A percentile compares a stretch with the other conserved stretches of the same genome.
phyloP scores from a whole-genome alignment of 2,113 vertebrate species.

The Tretioscincus oriximinensis region DNA sequence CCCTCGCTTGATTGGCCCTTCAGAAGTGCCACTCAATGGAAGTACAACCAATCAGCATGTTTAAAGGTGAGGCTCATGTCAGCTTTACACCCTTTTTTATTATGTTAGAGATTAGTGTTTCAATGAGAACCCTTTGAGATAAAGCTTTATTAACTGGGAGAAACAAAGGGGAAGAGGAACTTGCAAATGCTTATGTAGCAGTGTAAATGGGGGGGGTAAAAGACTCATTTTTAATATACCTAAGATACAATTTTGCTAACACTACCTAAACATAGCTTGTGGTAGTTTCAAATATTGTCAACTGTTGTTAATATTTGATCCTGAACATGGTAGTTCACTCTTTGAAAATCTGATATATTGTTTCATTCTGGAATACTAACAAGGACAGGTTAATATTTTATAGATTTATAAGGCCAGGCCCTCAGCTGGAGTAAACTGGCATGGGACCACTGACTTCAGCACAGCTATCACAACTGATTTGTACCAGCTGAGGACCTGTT shows the following conservation, averaged over 20 bases:
- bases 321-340: neutral
- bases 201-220: neutral
- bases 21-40: too few species aligned
- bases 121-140: neutral
- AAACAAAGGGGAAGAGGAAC: neutral
- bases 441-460: neutral
- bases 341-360: neutral
- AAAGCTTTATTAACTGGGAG: too few species aligned
- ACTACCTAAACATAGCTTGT: neutral
- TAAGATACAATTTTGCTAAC: neutral
- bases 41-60: neutral
- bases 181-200: accelerated
- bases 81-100: too few species aligned
- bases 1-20: too few species aligned
- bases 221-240: neutral
- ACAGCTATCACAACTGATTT: neutral
- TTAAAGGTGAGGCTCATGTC: too few species aligned
- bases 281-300: neutral
- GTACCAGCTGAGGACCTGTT: neutral
- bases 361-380: constrained; percentile 20
- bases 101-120: neutral
- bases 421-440: constrained; percentile 1
- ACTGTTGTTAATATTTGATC: neutral
- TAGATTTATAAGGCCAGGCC: constrained; percentile 15
- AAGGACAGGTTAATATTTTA: constrained; percentile 15